Evolutionary conservation across 2,113 vertebrate species (phyloP), one percentile per base, ranked within the genome.

Genomic region (Thomomys bottae): DNA sequence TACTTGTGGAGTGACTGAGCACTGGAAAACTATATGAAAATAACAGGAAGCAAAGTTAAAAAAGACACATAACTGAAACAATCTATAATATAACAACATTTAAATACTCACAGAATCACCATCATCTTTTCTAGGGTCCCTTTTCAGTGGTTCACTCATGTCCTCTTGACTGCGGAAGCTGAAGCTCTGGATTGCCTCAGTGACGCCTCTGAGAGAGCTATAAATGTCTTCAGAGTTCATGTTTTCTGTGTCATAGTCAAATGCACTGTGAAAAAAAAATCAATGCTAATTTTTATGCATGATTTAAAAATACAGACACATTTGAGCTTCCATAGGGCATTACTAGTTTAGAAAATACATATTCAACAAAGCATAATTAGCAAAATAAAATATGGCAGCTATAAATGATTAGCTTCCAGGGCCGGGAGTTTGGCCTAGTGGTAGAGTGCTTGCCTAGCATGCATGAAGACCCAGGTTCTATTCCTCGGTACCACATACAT

Each of bases 191-290:
- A 99, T 99, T 66, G 99, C 99, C 97, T 99, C 99, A 21, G 99
- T 99, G 90, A 99, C 99, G 32, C 99, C 99, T 96, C 98, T 98
- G 91, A 99, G 98, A 81, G 99, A 99, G 96, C 99, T 99, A 97
- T 99, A 99, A 97, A 99, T 99, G 96, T 99, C 99, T 97, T 99
- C 99, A 8, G 99, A 99, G 97, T 99, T 99, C 99, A 99, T 99
- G 94, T 99, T 99, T 97, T 99, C 99, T 36, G 99, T 99, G 97
- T 99, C 99, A 42, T 99, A 99, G 96, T 99, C 99, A 97, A 99
- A 99, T 95, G 99, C 98, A 98, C 99, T 99, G 97, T 32, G 78
- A 94, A 95, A 95, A 94, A 95, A 95, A 88, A 93, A 72, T 90
- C 14, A 72, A 68, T 5, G 77, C 5, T 80, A 64, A 64, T 72